A percentile compares a stretch with the other conserved stretches of the same genome.
Evolutionary conservation across 2,113 vertebrate genomes (phyloP).

Genomic region (Leucoraja erinaceus): DNA sequence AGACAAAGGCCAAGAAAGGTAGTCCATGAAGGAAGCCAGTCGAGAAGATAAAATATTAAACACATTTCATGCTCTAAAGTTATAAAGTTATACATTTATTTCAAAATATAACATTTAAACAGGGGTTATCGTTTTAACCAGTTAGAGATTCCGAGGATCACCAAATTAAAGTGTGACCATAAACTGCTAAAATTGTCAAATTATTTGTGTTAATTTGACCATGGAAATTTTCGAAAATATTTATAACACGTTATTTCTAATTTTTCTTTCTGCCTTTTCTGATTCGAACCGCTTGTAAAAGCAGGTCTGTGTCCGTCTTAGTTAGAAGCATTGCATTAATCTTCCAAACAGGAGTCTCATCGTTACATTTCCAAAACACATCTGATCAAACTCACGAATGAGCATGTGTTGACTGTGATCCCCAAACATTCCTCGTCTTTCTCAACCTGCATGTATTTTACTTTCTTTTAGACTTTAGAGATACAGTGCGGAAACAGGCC

Average conservation of each 20-base stretch:
- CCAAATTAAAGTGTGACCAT: not conserved
- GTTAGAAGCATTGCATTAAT: too few relatives aligned
- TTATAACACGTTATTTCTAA: not conserved
- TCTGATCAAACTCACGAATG: too few relatives aligned
- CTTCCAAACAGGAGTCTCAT: too few relatives aligned
- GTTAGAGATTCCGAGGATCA: not conserved
- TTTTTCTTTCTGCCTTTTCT: not conserved
- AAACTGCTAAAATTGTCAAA: not conserved
- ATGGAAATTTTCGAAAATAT: not conserved
- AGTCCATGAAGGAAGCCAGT: not conserved
- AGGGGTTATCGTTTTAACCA: not conserved
- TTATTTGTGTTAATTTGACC: not conserved
- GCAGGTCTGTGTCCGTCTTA: too few relatives aligned
- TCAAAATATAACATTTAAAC: not conserved
- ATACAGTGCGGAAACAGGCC: too few relatives aligned
- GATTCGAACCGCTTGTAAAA: too few relatives aligned
- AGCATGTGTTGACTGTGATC: too few relatives aligned
- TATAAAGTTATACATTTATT: not conserved
- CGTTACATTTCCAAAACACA: too few relatives aligned
- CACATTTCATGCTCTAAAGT: slow-evolving; percentile 13
- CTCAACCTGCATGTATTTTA: too few relatives aligned
- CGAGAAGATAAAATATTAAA: not conserved
- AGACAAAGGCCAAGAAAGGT: not conserved
- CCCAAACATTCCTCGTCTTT: too few relatives aligned
- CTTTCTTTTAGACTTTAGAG: too few relatives aligned